Base-by-base conservation (phyloP, 1,140 invertebrate species). In the Temnothorax nylanderi region DNA sequence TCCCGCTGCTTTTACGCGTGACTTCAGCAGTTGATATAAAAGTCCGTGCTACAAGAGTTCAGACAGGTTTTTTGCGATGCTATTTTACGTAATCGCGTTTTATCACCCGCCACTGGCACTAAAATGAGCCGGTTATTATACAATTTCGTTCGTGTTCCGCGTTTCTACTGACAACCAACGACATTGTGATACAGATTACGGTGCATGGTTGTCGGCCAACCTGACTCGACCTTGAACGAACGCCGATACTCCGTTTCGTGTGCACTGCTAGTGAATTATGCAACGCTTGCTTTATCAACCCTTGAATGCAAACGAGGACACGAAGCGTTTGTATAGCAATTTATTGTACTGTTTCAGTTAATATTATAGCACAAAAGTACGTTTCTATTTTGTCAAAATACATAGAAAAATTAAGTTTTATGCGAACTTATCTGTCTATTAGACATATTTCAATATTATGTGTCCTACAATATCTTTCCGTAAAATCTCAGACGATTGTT, bases 181-280 rank as follows among this genome's bases (percentile, higher is more conserved):
- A 80, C 78, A 87, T 90, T 87, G 77, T 84, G 44, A 89, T 89
- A 84, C 84, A 89, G 77, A 87, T 85, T 87, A 60, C 77, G 60
- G 49, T 69, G 10, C 37, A 58, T 56, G 62, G 76, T 49, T 41
- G 32, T 18, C 44, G 37, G 47, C 13, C 41, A 62, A 49, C 26
- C 37, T 71, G 32, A 62, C 21, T 49, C 85, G 72, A 41, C 89
- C 89, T 89, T 87, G 88, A 89, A 89, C 64, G 54, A 60, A 49
- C 10, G 65, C 32, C 85, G 78, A 87, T 89, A 89, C 44, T 65
- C 56, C 37, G 62, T 85, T 88, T 86, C 71, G 49, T 69, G 87
- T 82, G 56, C 76, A 49, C 7, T 54, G 7, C 11, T 10, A 7
- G n/a, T 21, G 34, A 62, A 84, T 90, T 90, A 90, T 49, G 89